Evolutionary conservation across 92 coral and sea anemone species (phyloP), one percentile per base, ranked within the genome.

Genomic region (Chrysogorgia sp.): DNA sequence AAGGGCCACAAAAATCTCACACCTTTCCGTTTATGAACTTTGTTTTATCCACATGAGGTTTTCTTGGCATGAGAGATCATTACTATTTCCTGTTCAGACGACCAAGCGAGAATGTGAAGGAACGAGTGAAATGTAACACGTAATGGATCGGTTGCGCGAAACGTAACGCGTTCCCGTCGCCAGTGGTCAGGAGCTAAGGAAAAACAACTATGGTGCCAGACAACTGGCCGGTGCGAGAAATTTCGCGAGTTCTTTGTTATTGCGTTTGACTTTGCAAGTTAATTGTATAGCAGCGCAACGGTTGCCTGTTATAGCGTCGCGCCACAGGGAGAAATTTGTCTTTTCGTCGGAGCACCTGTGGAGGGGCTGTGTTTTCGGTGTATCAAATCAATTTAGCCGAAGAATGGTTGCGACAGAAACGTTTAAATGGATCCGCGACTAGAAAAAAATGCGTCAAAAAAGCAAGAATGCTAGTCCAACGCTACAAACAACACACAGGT

Each of bases 341-440:
- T 57, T 57, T 7, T 23, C 13, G 63, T 57, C 63, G 63, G 63
- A 31, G 29, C 63, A 57, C 63, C 63, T 57, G 63, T 57, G 63
- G 63, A 57, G 63, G 63, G 30, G 7, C 30, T 7, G 31, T 57
- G 63, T 57, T 57, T 57, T 57, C 63, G 63, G 63, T 57, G 32
- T 57, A 57, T 57, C 32, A 57, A 57, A 57, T 14, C 63, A 30
- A 57, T 14, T 57, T 57, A 14, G 23, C 63, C 29, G 63, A 57
- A 57, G 63, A 57, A 57, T 57, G 34, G 63, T 29, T 57, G 63
- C 17, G 34, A 57, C 31, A 23, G 17, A 23, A 57, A 57, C 12
- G 1, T 3, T 23, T 29, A 57, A 29, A 57, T 31, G 63, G 7
- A 3, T 23, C 63, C 31, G 23, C 32, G 30, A 30, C n/a, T n/a